These are phyloP conservation scores for Pristionchus entomophagus DNA, from an alignment of 2,888 invertebrate species.

Conservation along the genomic window DNA sequence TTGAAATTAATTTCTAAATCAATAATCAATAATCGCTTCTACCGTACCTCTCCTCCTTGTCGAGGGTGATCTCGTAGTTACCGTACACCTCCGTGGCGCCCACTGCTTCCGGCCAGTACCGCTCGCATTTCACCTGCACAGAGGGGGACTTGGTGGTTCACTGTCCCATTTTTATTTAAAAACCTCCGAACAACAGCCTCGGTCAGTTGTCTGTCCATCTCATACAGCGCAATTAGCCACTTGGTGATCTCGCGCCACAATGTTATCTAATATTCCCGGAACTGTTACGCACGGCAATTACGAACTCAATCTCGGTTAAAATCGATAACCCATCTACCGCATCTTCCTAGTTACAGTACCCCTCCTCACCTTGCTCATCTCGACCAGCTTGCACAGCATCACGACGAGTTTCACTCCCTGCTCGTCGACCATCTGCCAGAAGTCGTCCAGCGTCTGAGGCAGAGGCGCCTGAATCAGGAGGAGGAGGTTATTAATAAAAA, in stretches of 20 bases:
- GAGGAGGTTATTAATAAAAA: background rate
- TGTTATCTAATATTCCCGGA: background rate
- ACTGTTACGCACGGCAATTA: too few relatives aligned
- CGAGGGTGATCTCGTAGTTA: conserved; percentile 58
- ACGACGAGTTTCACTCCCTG: conserved; percentile 61
- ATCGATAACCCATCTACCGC: background rate
- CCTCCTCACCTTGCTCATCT: conserved; percentile 61
- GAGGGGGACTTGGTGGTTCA: background rate
- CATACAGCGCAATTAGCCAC: background rate
- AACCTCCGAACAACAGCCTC: background rate
- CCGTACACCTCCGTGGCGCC: conserved; percentile 60
- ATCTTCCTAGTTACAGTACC: background rate
- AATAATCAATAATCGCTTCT: too few relatives aligned
- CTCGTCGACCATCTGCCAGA: conserved; percentile 72
- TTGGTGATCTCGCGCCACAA: background rate
- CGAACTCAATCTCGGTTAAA: background rate
- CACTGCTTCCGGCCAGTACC: conserved; percentile 65
- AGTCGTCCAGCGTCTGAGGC: conserved; percentile 65
- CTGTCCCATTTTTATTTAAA: background rate
- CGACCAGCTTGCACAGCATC: conserved; percentile 70
- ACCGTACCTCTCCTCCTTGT: conserved; percentile 58
- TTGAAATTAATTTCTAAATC: too few relatives aligned
- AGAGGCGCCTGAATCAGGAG: conserved; percentile 60
- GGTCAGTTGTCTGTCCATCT: background rate
- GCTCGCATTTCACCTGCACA: conserved; percentile 66